phyloP scores from a whole-genome alignment of 2,797 vertebrate species.

The Parotocinclus haroldoi region DNA sequence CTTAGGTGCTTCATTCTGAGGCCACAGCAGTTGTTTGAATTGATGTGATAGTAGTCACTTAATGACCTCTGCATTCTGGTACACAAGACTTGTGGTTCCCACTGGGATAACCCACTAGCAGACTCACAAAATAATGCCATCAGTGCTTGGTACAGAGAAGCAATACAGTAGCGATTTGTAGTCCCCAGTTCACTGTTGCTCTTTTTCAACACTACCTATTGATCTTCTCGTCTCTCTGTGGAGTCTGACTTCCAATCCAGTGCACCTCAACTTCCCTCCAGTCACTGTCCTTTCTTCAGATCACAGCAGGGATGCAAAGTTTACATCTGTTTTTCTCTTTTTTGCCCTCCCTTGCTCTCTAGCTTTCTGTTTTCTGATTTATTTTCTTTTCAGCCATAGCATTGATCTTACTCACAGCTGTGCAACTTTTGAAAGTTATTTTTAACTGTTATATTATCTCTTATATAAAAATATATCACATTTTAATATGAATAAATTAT shows the following conservation, averaged over 20 bases:
- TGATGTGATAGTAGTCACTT: constrained; percentile 1
- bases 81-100: constrained; percentile 35
- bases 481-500: no score
- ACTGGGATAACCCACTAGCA: constrained; percentile 43
- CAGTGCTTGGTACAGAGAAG: constrained; percentile 55
- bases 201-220: constrained; percentile 50
- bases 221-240: constrained; percentile 53
- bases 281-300: constrained; percentile 7
- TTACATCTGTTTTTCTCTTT: constrained; percentile 11
- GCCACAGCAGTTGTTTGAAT: constrained; percentile 1
- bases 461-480: no score
- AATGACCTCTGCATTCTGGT: constrained; percentile 6
- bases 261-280: constrained; percentile 4
- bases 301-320: constrained; percentile 1
- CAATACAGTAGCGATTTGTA: constrained; percentile 58
- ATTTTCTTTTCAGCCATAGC: no score
- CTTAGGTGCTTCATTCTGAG: neutral
- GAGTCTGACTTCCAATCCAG: constrained; percentile 24
- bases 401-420: no score
- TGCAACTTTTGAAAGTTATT: no score
- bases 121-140: constrained; percentile 61
- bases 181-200: constrained; percentile 51
- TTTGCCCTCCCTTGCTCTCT: constrained; percentile 2
- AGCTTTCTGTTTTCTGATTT: neutral
- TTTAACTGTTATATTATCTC: no score